Evolutionary conservation across 1,140 invertebrate species (phyloP), one percentile per base, ranked within the genome.

Genomic region (Cylas formicarius): DNA sequence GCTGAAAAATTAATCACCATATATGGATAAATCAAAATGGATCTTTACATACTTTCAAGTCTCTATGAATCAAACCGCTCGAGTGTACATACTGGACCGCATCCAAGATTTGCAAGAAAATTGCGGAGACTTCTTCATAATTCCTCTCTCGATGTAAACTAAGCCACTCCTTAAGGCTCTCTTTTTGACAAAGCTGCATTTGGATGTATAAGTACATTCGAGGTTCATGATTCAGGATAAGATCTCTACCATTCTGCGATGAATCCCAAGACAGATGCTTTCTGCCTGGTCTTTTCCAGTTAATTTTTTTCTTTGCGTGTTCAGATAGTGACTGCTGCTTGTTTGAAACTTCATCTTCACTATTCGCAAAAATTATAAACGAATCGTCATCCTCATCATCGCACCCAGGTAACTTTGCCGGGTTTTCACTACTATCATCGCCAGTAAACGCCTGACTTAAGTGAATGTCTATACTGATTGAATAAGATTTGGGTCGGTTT

Each of bases 81-180:
- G 82, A 63, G 70, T 98, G 95, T 0, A 98, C 86, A 71, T 97
- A 97, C 45, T 94, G 86, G 5, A 98, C 91, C 17, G 92, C 95
- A 48, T 83, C 76, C 1, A 94, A 80, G 57, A 98, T 96, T 68
- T 98, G 91, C 56, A 82, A 75, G 70, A 97, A 97, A 42, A 96
- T 83, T 35, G 77, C 73, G 17, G 87, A 70, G 14, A 86, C 72
- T 56, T 74, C 57, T 2, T 40, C 50, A 23, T 65, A 54, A 58
- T 80, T 57, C 34, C 77, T 56, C 4, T 58, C 23, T 1, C 58
- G 52, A 62, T 77, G 73, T 14, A 69, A 66, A 23, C 67, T 67
- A 3, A 98, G 65, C 94, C 94, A 98, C 50, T 96, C 91, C 56
- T 84, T 81, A 5, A 98, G 69, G 52, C 86, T 95, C 42, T 92